These are phyloP conservation scores for Drosophila siamana DNA, from an alignment of 2,888 invertebrate genomes.

Conservation along the genomic window DNA sequence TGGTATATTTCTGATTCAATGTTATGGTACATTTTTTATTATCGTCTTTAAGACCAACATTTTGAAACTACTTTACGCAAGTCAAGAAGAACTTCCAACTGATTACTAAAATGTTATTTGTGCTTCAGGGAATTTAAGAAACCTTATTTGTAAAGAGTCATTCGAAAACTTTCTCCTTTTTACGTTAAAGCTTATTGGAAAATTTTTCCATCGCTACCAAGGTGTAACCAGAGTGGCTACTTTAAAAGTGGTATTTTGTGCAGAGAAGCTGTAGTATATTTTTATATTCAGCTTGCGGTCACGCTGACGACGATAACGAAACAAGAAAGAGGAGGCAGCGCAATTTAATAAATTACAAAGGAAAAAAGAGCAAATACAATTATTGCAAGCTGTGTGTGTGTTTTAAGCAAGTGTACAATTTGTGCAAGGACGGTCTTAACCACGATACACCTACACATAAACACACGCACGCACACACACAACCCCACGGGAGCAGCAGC, in stretches of 20 bases:
- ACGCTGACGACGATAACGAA: slow-evolving; percentile 56
- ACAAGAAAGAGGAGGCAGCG: slow-evolving; percentile 68
- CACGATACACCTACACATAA: slow-evolving; percentile 42
- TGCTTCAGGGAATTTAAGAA: too few relatives aligned
- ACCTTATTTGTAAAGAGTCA: not conserved
- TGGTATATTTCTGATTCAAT: not conserved
- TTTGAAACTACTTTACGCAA: too few relatives aligned
- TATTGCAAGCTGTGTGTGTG: slow-evolving; percentile 68
- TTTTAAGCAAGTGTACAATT: slow-evolving; percentile 62
- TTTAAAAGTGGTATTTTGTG: not conserved
- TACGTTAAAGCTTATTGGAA: not conserved
- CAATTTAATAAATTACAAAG: slow-evolving; percentile 69
- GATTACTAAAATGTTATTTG: not conserved
- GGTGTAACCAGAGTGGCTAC: not conserved
- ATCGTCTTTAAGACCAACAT: too few relatives aligned
- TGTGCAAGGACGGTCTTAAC: slow-evolving; percentile 52
- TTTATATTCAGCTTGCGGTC: not conserved
- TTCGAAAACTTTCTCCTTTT: not conserved
- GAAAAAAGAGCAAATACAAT: slow-evolving; percentile 58
- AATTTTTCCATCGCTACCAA: not conserved
- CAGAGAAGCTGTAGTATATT: not conserved
- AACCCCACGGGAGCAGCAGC: slow-evolving; percentile 25
- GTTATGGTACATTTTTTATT: not conserved
- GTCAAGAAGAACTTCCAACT: too few relatives aligned
- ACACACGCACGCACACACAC: slow-evolving; percentile 21